A percentile compares a stretch with the other conserved stretches of the same genome.
phyloP scores from a whole-genome alignment of 2,888 invertebrate species.

The Calliopum simillimum region DNA sequence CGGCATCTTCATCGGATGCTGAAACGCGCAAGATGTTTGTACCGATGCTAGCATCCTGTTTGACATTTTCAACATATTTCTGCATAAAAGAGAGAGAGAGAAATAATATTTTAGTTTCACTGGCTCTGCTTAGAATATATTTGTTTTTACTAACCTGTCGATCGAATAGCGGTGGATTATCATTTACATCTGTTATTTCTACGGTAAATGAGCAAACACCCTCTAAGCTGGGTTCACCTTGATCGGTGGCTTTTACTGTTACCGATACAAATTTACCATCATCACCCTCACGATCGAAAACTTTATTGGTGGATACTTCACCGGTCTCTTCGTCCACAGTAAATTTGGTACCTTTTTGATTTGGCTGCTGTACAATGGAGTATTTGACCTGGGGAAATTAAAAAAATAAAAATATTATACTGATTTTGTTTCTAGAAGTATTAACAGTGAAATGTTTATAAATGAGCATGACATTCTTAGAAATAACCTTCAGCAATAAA shows the following conservation, averaged over 20 bases:
- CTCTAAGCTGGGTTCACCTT: conserved; percentile 97
- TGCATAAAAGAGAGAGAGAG: conserved; percentile 69
- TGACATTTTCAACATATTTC: conserved; percentile 97
- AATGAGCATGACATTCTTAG: too few species aligned
- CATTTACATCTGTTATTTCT: conserved; percentile 97
- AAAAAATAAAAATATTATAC: not conserved
- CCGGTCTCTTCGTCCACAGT: conserved; percentile 96
- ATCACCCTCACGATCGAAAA: conserved; percentile 96
- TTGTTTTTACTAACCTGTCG: conserved; percentile 82
- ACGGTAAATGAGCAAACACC: conserved; percentile 99
- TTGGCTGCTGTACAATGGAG: conserved; percentile 95
- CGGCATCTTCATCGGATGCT: conserved; percentile 96
- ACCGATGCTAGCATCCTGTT: conserved; percentile 95
- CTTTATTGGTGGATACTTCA: conserved; percentile 94
- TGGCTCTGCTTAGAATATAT: not conserved
- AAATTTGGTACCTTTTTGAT: conserved; percentile 95
- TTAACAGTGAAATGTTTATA: not conserved
- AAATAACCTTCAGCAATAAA: not conserved
- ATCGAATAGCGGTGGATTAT: conserved; percentile 95
- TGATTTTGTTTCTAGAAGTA: not conserved
- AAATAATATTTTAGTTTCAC: not conserved
- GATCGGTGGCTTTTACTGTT: conserved; percentile 97
- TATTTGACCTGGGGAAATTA: conserved; percentile 77
- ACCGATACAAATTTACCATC: conserved; percentile 97
- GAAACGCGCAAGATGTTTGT: conserved; percentile 94